Evolutionary conservation across 1,140 invertebrate species (phyloP).

Genomic region (Pachypeltis micranthus): DNA sequence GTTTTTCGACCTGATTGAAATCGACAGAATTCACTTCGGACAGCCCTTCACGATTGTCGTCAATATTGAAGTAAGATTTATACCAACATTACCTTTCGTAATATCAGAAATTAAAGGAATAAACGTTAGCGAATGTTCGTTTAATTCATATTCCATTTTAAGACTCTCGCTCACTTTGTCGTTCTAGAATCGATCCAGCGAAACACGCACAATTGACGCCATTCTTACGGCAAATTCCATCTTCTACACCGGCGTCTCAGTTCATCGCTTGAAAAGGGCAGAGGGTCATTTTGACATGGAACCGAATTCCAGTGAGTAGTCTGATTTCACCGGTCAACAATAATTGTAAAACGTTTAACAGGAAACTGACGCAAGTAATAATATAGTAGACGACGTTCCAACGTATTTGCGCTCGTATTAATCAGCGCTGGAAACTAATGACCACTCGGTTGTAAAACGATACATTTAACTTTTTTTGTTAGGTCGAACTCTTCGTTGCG

Average conservation of each 20-base stretch:
- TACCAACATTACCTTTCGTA: background rate
- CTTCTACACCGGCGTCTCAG: conserved; percentile 57
- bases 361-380: too few species aligned
- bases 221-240: conserved; percentile 48
- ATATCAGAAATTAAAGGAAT: background rate
- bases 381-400: too few species aligned
- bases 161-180: too few species aligned
- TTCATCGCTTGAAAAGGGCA: conserved; percentile 48
- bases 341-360: too few species aligned
- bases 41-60: conserved; percentile 52
- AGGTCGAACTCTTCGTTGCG: conserved; percentile 20
- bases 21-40: conserved; percentile 51
- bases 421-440: too few species aligned
- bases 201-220: conserved; percentile 46
- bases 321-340: too few species aligned
- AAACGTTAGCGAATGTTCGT: too few species aligned
- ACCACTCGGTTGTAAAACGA: too few species aligned
- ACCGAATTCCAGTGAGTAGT: conserved; percentile 28
- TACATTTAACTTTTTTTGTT: too few species aligned
- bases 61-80: conserved; percentile 45
- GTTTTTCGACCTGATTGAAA: conserved; percentile 51
- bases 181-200: conserved; percentile 46
- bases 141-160: too few species aligned
- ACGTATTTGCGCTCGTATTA: too few species aligned
- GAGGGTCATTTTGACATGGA: conserved; percentile 46